phyloP scores from a whole-genome alignment of 2,113 vertebrate species.

The Brienomyrus longianalis region DNA sequence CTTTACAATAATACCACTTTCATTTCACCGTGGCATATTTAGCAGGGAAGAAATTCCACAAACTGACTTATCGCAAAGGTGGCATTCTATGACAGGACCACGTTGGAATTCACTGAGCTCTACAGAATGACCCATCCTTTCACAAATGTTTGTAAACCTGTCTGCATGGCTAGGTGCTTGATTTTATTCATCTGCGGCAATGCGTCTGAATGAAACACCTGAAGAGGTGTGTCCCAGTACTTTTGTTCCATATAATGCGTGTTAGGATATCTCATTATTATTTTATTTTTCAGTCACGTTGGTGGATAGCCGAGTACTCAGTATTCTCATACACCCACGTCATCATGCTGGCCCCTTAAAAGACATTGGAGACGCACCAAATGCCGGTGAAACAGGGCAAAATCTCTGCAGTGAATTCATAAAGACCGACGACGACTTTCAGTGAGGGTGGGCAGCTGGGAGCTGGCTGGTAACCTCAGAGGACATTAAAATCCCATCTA shows the following conservation, averaged over 20 bases:
- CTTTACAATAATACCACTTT: background rate
- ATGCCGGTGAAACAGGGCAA: background rate
- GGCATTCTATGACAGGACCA: background rate
- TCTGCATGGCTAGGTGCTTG: background rate
- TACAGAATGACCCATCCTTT: background rate
- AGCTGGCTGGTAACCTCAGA: background rate
- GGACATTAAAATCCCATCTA: background rate
- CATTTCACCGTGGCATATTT: background rate
- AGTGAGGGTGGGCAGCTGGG: background rate
- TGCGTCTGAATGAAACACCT: background rate
- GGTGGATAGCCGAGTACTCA: background rate
- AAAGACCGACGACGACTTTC: background rate
- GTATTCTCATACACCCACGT: background rate
- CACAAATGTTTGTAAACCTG: background rate
- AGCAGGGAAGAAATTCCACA: background rate
- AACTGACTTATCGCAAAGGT: background rate
- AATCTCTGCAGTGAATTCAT: background rate
- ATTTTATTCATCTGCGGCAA: background rate
- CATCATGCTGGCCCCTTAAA: background rate
- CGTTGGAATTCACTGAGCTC: background rate
- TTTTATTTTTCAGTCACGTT: background rate
- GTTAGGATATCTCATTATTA: background rate
- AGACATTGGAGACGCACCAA: background rate
- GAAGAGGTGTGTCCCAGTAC: background rate
- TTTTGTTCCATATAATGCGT: background rate